These are phyloP conservation scores for Pristionchus exspectatus DNA, from an alignment of 2,888 invertebrate species.

Conservation along the genomic window DNA sequence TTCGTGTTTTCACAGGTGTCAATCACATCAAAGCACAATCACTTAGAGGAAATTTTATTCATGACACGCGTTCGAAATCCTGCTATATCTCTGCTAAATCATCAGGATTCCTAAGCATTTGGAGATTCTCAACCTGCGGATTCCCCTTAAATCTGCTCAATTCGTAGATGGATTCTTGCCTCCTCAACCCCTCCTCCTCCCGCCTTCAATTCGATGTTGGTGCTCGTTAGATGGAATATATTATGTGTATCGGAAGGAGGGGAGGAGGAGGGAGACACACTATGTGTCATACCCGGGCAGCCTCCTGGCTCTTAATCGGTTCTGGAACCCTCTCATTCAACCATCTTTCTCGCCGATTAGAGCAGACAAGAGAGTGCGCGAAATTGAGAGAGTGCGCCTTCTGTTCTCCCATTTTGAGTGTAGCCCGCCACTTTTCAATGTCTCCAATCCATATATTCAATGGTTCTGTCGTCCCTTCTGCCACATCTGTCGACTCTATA, in stretches of 20 bases:
- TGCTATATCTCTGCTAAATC: not conserved
- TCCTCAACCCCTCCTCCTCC: not conserved
- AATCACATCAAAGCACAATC: not conserved
- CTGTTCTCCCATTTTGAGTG: constrained; percentile 24
- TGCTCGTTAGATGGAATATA: constrained; percentile 49
- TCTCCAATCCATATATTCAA: constrained; percentile 31
- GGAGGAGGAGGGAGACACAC: not conserved
- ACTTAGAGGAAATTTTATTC: not conserved
- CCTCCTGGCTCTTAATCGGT: constrained; percentile 22
- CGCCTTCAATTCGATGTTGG: constrained; percentile 12
- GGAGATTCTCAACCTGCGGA: constrained; percentile 8
- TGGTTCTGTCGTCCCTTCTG: constrained; percentile 37
- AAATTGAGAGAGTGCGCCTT: constrained; percentile 35
- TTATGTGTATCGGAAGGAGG: constrained; percentile 31
- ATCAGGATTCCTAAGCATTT: not conserved
- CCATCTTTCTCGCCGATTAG: not conserved
- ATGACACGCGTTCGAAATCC: not conserved
- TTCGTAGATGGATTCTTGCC: not conserved
- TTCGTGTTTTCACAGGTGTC: constrained; percentile 14
- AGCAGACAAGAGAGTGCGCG: not conserved
- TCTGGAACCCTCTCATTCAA: not conserved
- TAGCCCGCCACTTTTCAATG: constrained; percentile 35
- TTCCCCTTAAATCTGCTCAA: not conserved
- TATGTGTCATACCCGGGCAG: constrained; percentile 32
- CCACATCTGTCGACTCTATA: constrained; percentile 14